phyloP scores from a whole-genome alignment of 1,140 invertebrate genomes.

The Plutomurus gul region DNA sequence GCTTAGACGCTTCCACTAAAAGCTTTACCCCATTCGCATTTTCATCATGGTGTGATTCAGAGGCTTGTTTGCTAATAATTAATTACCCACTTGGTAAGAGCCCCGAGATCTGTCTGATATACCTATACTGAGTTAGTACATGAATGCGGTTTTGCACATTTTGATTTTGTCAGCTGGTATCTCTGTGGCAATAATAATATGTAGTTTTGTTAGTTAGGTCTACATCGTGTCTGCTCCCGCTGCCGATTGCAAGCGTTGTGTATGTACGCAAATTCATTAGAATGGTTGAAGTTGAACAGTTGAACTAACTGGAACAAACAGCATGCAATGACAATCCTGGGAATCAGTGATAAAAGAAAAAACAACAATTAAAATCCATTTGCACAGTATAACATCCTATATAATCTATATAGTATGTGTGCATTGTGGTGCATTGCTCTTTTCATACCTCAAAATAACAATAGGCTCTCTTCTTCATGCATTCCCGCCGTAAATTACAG shows the following conservation, averaged over 20 bases:
- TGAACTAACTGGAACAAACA: neutral
- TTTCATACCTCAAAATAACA: neutral
- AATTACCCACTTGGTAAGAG: neutral
- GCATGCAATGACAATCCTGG: neutral
- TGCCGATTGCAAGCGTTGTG: no score
- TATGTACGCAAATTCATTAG: neutral
- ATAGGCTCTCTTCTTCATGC: neutral
- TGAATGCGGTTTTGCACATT: neutral
- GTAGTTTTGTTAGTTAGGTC: neutral
- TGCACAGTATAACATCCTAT: neutral
- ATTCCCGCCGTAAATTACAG: neutral
- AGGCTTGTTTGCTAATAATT: neutral
- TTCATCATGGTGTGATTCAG: neutral
- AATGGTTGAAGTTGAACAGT: neutral
- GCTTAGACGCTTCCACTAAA: neutral
- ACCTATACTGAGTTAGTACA: neutral
- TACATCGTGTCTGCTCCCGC: no score
- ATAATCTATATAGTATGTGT: no score
- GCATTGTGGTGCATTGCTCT: neutral
- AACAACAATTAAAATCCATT: slow-evolving; percentile 25
- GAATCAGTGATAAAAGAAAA: neutral
- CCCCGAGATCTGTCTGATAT: neutral
- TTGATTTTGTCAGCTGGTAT: slow-evolving; percentile 22
- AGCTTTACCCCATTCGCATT: neutral
- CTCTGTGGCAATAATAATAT: neutral